Base-by-base conservation (phyloP, 2,888 invertebrate genomes). In the Polyommatus icarus region DNA sequence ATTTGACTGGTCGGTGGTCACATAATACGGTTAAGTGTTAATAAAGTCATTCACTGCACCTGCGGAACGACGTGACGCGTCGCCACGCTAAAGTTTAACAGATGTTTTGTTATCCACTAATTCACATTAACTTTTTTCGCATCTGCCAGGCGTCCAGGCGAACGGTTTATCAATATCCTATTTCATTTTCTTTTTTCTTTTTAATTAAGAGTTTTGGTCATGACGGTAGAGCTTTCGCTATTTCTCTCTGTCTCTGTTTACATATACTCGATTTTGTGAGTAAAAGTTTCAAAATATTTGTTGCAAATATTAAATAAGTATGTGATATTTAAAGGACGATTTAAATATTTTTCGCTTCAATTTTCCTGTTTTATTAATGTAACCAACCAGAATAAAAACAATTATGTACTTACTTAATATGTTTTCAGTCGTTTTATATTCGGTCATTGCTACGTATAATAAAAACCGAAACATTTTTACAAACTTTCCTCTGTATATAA, bases 1-100 rank as follows among this genome's bases (percentile, higher is more conserved):
- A 87, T 88, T 85, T 88, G 88, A 88, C 85, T 87, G 86, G 84
- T 85, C 84, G 83, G 84, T 84, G 77, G 78, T 84, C 82, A 79
- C 84, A 86, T 87, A 88, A 87, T 87, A 72, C 72, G 67, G 67
- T 67, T 67, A 29, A 67, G 15, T 29, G 67, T 29, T 29, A 67
- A 67, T 67, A 67, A 67, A 67, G 67, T 67, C 4, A 67, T 67
- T 67, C 67, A 32, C 15, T 32, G 67, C 29, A 67, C 67, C 67
- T 67, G 67, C 67, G 32, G 2, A 18, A 67, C 29, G 67, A 29
- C 61, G 67, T 67, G 29, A 67, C 29, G 67, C 67, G 29, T 67
- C 29, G 61, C 24, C 61, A 67, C 24, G 24, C 29, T 67, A 67
- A 24, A 67, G 29, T 24, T 10, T 67, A 20, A n/a, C 20, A 10